phyloP scores from a whole-genome alignment of 1,140 invertebrate genomes.

The Zaprionus vittiger region DNA sequence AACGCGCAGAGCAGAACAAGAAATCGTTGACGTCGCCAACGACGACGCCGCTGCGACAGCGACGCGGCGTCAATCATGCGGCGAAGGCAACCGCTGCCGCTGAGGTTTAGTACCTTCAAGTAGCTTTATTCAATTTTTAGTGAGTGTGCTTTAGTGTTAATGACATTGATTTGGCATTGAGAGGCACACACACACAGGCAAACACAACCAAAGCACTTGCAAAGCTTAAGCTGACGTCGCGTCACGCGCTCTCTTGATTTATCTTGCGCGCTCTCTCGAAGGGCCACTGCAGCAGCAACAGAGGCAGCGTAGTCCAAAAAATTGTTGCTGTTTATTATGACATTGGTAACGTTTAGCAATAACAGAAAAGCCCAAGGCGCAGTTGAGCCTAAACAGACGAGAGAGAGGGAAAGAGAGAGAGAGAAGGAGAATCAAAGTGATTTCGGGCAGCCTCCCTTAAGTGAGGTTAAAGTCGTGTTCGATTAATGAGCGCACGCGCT shows the following conservation, averaged over 20 bases:
- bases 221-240: constrained; percentile 44
- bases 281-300: constrained; percentile 42
- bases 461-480: constrained; percentile 32
- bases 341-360: constrained; percentile 64
- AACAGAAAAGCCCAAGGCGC: constrained; percentile 47
- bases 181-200: constrained; percentile 40
- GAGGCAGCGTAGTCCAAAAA: constrained; percentile 13
- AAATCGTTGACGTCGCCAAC: constrained; percentile 3
- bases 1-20: constrained; percentile 17
- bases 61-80: constrained; percentile 44
- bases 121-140: constrained; percentile 79
- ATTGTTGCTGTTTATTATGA: constrained; percentile 62
- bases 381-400: constrained; percentile 43
- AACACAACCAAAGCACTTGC: constrained; percentile 39
- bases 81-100: constrained; percentile 32
- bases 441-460: constrained; percentile 31
- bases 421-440: constrained; percentile 15
- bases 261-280: constrained; percentile 40
- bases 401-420: constrained; percentile 10
- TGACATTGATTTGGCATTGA: constrained; percentile 82
- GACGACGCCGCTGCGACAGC: constrained; percentile 4
- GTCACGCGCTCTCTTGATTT: constrained; percentile 20
- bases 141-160: constrained; percentile 81
- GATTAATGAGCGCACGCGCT: constrained; percentile 46
- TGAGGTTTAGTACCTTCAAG: constrained; percentile 63